Base-by-base conservation (phyloP, 92 coral and sea anemone species). In the Porites cylindrica region DNA sequence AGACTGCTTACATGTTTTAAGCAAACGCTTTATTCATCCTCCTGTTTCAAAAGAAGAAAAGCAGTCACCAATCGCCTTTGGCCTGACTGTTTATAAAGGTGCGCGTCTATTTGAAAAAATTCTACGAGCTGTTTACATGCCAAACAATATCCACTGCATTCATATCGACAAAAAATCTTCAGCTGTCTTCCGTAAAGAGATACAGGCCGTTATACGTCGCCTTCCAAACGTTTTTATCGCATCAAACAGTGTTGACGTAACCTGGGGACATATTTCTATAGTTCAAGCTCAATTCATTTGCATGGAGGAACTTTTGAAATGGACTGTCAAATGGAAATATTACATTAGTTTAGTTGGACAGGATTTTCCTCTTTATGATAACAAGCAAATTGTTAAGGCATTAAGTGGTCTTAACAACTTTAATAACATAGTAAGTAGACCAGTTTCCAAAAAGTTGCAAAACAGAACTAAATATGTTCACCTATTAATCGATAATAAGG, bases 91-190 rank as follows among this genome's bases (percentile, higher is more conserved):
- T 70, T 93, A 90, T 74, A 90, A 90, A 65, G 81, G 78, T 71
- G 74, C 85, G 8, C 85, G 81, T 56, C 90, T 90, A 78, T 85
- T 90, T 52, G 96, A 93, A 68, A 56, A 92, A 66, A 54, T 93
- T 14, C 89, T 93, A 20, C 91, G 75, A 47, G 84, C 89, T 38
- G 66, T 93, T 63, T 90, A 93, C 85, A 82, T 88, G 86, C 96
- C 96, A 2, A 91, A 93, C n/a, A 93, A 93, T 29, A 52, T 82
- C 29, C 84, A 93, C 80, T 93, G 96, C 80, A 87, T 93, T 54
- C 96, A 93, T 72, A 87, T 93, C 14, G 96, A 93, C 51, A 72
- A 72, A 51, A 93, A 93, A 56, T 80, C 93, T 20, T 64, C 82
- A n/a, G 13, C 16, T 0, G 58, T 65, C 12, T 88, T 82, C 67